Percentiles rank a stretch among this genome's conserved stretches.
Evolutionary conservation across 2,113 vertebrate species (phyloP).

Genomic region (Orientallactaga bullata): DNA sequence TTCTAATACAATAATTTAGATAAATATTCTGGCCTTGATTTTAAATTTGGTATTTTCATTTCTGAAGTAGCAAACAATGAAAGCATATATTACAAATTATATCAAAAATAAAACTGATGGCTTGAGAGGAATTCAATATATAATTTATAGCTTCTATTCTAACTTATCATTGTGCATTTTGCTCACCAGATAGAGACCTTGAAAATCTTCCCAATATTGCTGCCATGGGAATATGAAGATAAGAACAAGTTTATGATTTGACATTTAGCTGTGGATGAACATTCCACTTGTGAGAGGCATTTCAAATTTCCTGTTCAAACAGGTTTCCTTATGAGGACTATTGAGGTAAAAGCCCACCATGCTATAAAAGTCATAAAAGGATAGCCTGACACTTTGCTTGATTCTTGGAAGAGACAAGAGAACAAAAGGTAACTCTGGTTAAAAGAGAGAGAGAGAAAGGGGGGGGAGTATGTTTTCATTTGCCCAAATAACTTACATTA

Average conservation of each 20-base stretch:
- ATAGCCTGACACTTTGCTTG: conserved; percentile 39
- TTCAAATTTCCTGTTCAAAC: conserved; percentile 75
- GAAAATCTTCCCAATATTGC: conserved; percentile 58
- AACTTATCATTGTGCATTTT: conserved; percentile 50
- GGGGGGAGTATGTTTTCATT: neutral
- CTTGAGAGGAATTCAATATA: conserved; percentile 46
- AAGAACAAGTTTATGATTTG: conserved; percentile 60
- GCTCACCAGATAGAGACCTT: conserved; percentile 61
- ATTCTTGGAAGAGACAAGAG: conserved; percentile 52
- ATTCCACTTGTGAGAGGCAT: conserved; percentile 59
- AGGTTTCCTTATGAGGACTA: conserved; percentile 53
- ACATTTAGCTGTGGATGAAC: conserved; percentile 65
- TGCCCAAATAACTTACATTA: conserved; percentile 20
- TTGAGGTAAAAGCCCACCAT: conserved; percentile 31
- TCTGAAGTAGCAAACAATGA: conserved; percentile 24
- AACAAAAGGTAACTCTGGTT: conserved; percentile 27
- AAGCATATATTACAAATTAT: neutral
- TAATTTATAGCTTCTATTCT: conserved; percentile 45
- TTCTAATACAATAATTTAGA: conserved; percentile 14
- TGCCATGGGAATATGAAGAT: conserved; percentile 58
- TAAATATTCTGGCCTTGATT: neutral
- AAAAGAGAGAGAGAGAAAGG: no score
- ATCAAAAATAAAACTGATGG: conserved; percentile 34
- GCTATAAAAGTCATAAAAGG: conserved; percentile 46
- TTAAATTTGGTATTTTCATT: conserved; percentile 37